phyloP scores from a whole-genome alignment of 2,888 invertebrate genomes.

The Chelonus formosanus region DNA sequence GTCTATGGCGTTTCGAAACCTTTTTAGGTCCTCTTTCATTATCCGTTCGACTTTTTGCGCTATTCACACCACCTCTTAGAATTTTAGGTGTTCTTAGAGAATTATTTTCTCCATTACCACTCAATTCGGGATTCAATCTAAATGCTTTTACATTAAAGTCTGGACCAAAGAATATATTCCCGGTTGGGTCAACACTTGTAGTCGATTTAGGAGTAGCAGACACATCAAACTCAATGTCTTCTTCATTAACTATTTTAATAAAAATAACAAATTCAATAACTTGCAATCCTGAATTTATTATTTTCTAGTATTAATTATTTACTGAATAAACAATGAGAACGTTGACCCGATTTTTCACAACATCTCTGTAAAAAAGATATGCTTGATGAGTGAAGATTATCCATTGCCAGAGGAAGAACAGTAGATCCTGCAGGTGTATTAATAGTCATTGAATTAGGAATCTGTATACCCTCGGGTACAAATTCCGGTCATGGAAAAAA shows the following conservation, averaged over 20 bases:
- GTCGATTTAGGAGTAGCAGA: conserved; percentile 72
- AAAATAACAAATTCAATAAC: conserved; percentile 1
- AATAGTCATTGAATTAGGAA: conserved; percentile 80
- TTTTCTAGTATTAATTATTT: conserved; percentile 37
- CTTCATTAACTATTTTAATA: conserved; percentile 68
- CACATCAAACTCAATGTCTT: conserved; percentile 70
- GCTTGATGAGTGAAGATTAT: conserved; percentile 55
- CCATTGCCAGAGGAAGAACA: conserved; percentile 51
- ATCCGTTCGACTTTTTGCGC: conserved; percentile 64
- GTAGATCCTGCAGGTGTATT: conserved; percentile 54
- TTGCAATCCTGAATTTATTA: not conserved
- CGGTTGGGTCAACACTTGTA: conserved; percentile 74
- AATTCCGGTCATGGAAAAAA: conserved; percentile 96
- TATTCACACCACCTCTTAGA: conserved; percentile 67
- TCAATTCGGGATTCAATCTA: conserved; percentile 69
- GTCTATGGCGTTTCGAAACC: conserved; percentile 90
- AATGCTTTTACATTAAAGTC: conserved; percentile 92
- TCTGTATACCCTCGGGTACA: conserved; percentile 90
- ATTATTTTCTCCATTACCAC: conserved; percentile 69
- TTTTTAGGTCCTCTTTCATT: conserved; percentile 84
- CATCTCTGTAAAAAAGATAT: conserved; percentile 55
- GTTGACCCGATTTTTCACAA: conserved; percentile 55
- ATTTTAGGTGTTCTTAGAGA: conserved; percentile 92
- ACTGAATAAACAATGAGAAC: conserved; percentile 60
- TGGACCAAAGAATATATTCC: conserved; percentile 93